Percentiles rank a stretch among this genome's conserved stretches.
These are phyloP conservation scores for Ctenodactylus gundi DNA, from an alignment of 2,113 vertebrate genomes.

Conservation along the genomic window DNA sequence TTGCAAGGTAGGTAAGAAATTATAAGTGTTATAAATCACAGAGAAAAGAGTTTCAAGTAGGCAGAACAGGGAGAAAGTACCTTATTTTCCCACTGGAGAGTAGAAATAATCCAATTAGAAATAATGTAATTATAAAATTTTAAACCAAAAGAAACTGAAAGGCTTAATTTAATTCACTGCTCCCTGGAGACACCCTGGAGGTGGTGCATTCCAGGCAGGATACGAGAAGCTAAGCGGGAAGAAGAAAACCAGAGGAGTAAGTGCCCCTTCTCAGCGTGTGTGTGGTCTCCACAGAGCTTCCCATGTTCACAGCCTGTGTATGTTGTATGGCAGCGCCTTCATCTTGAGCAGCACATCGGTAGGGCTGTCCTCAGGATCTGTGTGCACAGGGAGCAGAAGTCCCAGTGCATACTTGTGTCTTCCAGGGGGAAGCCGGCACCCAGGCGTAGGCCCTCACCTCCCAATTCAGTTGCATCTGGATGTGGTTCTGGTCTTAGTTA, in stretches of 20 bases:
- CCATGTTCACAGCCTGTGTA: too few relatives aligned
- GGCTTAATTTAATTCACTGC: neutral
- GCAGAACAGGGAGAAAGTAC: neutral
- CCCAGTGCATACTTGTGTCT: neutral
- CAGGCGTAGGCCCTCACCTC: neutral
- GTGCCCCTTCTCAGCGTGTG: neutral
- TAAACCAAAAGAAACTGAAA: neutral
- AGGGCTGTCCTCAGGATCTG: neutral
- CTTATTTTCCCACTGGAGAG: neutral
- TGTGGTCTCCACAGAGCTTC: neutral
- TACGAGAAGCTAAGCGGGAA: neutral
- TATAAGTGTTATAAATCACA: neutral
- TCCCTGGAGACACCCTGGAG: neutral
- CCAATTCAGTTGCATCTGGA: neutral
- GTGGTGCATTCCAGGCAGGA: neutral
- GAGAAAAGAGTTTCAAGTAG: constrained; percentile 12
- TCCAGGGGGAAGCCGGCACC: neutral
- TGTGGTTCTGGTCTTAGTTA: too few relatives aligned
- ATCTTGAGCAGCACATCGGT: neutral
- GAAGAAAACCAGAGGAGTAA: neutral
- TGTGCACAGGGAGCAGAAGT: neutral
- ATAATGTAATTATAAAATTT: constrained; percentile 5
- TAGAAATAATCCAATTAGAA: neutral
- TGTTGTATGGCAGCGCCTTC: neutral
- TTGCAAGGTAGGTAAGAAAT: neutral